A percentile compares a stretch with the other conserved stretches of the same genome.
Evolutionary conservation across 2,113 vertebrate species (phyloP).

Genomic region (Neolamprologus cancellatus): DNA sequence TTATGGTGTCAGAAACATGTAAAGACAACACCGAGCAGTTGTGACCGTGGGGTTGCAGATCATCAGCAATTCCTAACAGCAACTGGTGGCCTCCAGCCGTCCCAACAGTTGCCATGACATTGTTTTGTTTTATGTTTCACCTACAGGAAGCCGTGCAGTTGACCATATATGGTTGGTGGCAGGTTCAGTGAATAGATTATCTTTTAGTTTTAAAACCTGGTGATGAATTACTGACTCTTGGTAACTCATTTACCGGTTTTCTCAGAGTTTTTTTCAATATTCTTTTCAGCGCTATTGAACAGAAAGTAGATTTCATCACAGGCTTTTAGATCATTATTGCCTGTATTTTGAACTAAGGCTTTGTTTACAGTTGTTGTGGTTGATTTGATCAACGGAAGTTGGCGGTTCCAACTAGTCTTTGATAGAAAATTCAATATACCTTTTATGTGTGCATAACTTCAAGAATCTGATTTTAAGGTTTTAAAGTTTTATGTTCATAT

Average conservation of each 20-base stretch:
- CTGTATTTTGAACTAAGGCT: neutral
- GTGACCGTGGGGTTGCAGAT: slow-evolving; percentile 44
- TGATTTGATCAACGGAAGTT: neutral
- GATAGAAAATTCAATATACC: slow-evolving; percentile 6
- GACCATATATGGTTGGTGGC: slow-evolving; percentile 24
- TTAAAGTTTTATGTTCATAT: neutral
- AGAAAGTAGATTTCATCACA: slow-evolving; percentile 6
- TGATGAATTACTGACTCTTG: slow-evolving; percentile 50
- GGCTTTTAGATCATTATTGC: neutral
- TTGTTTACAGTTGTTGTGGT: slow-evolving; percentile 18
- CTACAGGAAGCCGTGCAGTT: slow-evolving; percentile 29
- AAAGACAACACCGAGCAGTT: slow-evolving; percentile 60
- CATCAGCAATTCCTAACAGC: slow-evolving; percentile 63
- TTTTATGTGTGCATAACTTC: neutral
- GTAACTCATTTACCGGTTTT: slow-evolving; percentile 62
- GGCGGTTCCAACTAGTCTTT: neutral
- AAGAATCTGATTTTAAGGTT: neutral
- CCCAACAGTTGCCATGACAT: slow-evolving; percentile 54
- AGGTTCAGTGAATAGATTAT: slow-evolving; percentile 54
- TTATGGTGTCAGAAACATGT: slow-evolving; percentile 39
- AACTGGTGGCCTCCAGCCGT: slow-evolving; percentile 62
- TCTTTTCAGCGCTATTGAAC: neutral
- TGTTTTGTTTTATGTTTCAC: slow-evolving; percentile 45
- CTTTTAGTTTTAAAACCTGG: slow-evolving; percentile 45
- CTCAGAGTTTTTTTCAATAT: slow-evolving; percentile 11